phyloP scores from a whole-genome alignment of 2,888 invertebrate genomes.

The Erpobdella octoculata region DNA sequence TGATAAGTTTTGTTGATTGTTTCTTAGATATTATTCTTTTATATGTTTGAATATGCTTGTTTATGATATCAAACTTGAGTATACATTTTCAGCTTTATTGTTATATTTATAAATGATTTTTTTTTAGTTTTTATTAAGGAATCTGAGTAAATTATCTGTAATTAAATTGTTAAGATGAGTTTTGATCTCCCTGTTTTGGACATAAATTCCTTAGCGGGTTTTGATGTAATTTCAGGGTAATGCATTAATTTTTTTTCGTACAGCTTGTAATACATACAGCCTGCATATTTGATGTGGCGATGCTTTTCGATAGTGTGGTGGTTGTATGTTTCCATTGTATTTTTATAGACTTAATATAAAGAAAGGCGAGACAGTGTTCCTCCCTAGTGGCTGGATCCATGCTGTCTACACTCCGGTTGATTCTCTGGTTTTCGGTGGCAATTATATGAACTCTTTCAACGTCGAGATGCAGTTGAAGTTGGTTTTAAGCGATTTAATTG shows the following conservation, averaged over 20 bases:
- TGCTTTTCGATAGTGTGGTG: no score
- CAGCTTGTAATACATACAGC: no score
- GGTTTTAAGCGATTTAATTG: neutral
- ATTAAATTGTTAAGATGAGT: no score
- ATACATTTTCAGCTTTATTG: neutral
- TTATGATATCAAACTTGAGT: no score
- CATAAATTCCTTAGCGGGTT: neutral
- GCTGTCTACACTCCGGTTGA: conserved; percentile 29
- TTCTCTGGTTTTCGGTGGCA: conserved; percentile 28
- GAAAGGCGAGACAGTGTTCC: conserved; percentile 25
- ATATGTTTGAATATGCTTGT: no score
- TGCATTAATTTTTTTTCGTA: no score
- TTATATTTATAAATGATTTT: neutral
- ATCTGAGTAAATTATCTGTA: no score
- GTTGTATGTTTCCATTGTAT: no score
- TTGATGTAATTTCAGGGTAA: no score
- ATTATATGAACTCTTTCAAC: conserved; percentile 26
- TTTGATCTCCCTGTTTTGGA: neutral
- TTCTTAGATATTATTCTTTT: no score
- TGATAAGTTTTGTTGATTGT: no score
- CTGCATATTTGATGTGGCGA: no score
- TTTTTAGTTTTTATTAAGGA: neutral
- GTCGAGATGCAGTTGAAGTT: conserved; percentile 25
- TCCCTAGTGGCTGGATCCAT: conserved; percentile 30
- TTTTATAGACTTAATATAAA: conserved; percentile 15